phyloP scores from a whole-genome alignment of 2,113 vertebrate genomes.

The Cavia aperea region DNA sequence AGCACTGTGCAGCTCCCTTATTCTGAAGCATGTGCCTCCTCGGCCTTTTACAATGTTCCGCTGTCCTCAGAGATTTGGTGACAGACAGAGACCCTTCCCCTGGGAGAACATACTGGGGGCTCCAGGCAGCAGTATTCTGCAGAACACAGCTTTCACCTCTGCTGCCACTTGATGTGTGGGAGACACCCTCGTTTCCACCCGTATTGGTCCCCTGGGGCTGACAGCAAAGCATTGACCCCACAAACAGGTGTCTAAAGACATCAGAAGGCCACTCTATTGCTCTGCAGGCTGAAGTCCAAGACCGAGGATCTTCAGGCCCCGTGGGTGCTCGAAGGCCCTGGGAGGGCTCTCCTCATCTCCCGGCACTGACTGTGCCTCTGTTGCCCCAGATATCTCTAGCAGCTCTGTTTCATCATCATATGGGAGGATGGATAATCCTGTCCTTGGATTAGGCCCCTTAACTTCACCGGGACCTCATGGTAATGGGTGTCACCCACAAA shows the following conservation, averaged over 20 bases:
- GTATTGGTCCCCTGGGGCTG: background rate
- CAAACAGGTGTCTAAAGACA: fast-evolving
- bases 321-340: too few species aligned
- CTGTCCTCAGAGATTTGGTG: background rate
- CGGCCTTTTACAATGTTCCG: background rate
- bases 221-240: background rate
- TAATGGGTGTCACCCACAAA: background rate
- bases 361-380: too few species aligned
- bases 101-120: too few species aligned
- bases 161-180: background rate
- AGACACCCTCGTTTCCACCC: background rate
- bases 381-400: background rate
- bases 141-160: too few species aligned
- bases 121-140: background rate
- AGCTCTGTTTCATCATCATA: background rate
- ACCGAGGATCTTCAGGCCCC: fast-evolving
- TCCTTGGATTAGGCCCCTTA: background rate
- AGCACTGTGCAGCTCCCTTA: fast-evolving
- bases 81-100: too few species aligned
- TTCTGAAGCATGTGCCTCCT: background rate
- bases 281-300: background rate
- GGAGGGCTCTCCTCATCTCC: too few species aligned
- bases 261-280: background rate
- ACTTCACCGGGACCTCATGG: too few species aligned
- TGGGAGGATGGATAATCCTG: background rate